Evolutionary conservation across 92 coral and sea anemone genomes (phyloP), one percentile per base, ranked within the genome.

Genomic region (Zoanthus sociatus): DNA sequence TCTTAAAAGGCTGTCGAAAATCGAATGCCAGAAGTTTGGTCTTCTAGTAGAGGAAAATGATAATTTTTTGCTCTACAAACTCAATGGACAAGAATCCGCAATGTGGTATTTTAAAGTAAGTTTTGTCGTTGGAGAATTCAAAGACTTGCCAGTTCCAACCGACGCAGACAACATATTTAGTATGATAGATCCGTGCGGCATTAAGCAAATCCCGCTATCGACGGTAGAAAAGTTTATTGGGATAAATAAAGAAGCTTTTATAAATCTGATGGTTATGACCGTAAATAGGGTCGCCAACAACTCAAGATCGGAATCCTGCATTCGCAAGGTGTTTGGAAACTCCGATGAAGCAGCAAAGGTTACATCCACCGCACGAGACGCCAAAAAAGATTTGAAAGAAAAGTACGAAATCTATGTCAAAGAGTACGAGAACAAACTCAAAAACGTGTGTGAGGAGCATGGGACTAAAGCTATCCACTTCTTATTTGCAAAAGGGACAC

Each of bases 121-220:
- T 78, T 44, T 78, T 45, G 31, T 58, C 15, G 71, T 56, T 33
- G 83, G 83, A 2, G 7, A 8, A 3, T 78, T 78, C 56, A 50
- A 78, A 58, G 33, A 78, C 37, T 33, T 78, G 53, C 31, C 42
- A 16, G 47, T 78, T 6, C 83, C 71, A 0, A 33, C 71, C 15
- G 71, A 78, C 60, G 64, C 83, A 16, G 16, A 78, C 9, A 56
- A 33, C 10, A 55, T 64, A 0, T 78, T 78, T 11, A 78, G 83
- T 55, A 56, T 78, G 6, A 78, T 78, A 4, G 83, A 78, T 13
- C 83, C 83, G 1, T 78, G 83, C 15, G 83, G 83, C 16, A 78
- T 78, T n/a, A 16, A 14, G 17, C 83, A 78, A 50, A 78, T 78
- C 17, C 83, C 83, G 0, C 0, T 78, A 8, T 58, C 53, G 16